These are phyloP conservation scores for Eulemur rufifrons DNA, from an alignment of 2,113 vertebrate genomes.

Conservation along the genomic window DNA sequence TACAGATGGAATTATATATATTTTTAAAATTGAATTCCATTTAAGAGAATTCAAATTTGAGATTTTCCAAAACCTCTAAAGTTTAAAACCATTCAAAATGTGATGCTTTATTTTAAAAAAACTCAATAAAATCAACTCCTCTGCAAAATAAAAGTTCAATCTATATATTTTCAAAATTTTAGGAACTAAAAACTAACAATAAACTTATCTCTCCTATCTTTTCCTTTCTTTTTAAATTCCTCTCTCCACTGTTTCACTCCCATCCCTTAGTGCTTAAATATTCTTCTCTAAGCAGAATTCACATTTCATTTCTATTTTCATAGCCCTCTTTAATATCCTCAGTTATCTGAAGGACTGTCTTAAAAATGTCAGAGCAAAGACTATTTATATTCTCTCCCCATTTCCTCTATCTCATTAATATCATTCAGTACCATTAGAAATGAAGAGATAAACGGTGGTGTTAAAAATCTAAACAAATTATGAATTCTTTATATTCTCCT, in stretches of 20 bases:
- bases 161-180: neutral
- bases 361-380: constrained; percentile 2
- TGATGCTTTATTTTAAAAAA: neutral
- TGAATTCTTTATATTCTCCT: neutral
- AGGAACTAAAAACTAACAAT: neutral
- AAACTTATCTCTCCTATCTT: neutral
- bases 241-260: neutral
- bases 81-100: constrained; percentile 27
- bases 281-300: neutral
- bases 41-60: neutral
- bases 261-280: neutral
- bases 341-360: neutral
- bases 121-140: neutral
- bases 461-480: constrained; percentile 6
- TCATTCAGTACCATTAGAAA: constrained; percentile 5
- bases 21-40: neutral
- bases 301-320: neutral
- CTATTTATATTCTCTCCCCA: neutral
- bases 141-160: neutral
- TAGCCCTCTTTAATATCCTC: neutral
- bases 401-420: neutral
- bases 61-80: neutral
- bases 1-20: neutral
- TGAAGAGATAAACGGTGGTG: neutral
- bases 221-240: neutral